Evolutionary conservation across 2,113 vertebrate genomes (phyloP), one percentile per base, ranked within the genome.

Genomic region (Tichodroma muraria): DNA sequence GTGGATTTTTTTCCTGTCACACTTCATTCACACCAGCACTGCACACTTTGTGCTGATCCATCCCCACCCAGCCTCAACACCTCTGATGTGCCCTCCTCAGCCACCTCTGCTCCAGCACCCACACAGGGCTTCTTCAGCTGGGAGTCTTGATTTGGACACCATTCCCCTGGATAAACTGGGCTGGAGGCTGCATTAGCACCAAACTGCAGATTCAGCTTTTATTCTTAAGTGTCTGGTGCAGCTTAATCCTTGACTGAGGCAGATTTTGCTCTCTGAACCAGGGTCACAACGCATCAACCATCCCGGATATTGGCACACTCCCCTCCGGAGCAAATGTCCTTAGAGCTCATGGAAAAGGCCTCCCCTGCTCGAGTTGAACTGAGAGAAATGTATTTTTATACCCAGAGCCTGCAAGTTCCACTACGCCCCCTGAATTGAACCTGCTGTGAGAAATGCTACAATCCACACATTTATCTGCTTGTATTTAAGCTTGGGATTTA

Each of bases 361-460:
- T 83, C 56, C 68, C 76, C 81, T 72, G 80, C 31, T 52, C 4
- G 0, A 49, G 75, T 0, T 80, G 31, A 80, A 90, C 65, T 40
- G 53, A 85, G 80, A 53, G 5, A 76, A 82, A 79, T 42, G 54
- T 94, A 94, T 96, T 96, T 97, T 94, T 96, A 93, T 57, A 85
- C 42, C 66, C 88, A 15, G 57, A 49, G 80, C 53, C 72, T 89
- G 63, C 57, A 44, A 71, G 91, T 86, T 79, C 24, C 80, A 33
- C 72, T 57, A 80, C 95, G 15, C 95, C 95, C 95, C 95, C 95
- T 91, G 92, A 96, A 96, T 96, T 95, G 38, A 94, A 95, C 97
- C 95, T 96, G 86, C 93, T 94, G 93, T 66, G 89, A 53, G 90
- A 78, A 88, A 85, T 10, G 61, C 80, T 75, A 70, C 88, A 54